phyloP scores from a whole-genome alignment of 2,888 invertebrate genomes.

The Paralinhomoeus sp. region DNA sequence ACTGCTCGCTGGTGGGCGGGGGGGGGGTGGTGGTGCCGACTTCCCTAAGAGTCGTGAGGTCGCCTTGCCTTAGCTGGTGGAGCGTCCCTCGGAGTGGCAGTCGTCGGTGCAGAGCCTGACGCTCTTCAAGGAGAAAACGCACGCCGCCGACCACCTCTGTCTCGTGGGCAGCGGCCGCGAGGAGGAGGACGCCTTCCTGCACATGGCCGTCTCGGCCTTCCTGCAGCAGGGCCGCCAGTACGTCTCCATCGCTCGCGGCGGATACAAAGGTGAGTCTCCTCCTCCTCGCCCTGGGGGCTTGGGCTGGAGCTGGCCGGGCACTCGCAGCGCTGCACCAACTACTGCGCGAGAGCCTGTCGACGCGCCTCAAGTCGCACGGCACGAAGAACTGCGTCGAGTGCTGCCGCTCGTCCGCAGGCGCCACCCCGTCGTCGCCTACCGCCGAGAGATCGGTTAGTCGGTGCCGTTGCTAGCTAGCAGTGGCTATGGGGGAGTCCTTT shows the following conservation, averaged over 20 bases:
- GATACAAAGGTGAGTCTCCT: constrained; percentile 41
- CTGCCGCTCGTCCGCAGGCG: constrained; percentile 21
- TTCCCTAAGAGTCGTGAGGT: not conserved
- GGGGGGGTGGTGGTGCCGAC: not conserved
- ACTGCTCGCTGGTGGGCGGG: constrained; percentile 53
- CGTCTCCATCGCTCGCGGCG: constrained; percentile 71
- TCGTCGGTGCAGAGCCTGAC: constrained; percentile 75
- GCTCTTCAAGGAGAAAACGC: constrained; percentile 47
- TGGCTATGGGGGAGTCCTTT: too few relatives aligned
- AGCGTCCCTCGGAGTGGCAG: constrained; percentile 77
- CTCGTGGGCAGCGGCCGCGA: constrained; percentile 68
- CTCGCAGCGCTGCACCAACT: constrained; percentile 34
- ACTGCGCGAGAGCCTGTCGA: constrained; percentile 53
- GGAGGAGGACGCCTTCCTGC: constrained; percentile 59
- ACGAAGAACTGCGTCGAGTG: constrained; percentile 57
- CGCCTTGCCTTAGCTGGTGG: constrained; percentile 46
- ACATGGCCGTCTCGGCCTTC: constrained; percentile 94
- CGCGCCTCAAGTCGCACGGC: constrained; percentile 63
- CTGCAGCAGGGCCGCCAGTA: constrained; percentile 75
- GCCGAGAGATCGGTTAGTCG: not conserved
- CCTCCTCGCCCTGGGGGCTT: too few relatives aligned
- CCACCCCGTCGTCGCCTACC: not conserved
- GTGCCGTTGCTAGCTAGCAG: too few relatives aligned
- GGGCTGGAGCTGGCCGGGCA: too few relatives aligned
- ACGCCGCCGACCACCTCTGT: constrained; percentile 46